Conservation (phyloP, 2,888 invertebrate genomes). For the Argyra leucocephala region DNA sequence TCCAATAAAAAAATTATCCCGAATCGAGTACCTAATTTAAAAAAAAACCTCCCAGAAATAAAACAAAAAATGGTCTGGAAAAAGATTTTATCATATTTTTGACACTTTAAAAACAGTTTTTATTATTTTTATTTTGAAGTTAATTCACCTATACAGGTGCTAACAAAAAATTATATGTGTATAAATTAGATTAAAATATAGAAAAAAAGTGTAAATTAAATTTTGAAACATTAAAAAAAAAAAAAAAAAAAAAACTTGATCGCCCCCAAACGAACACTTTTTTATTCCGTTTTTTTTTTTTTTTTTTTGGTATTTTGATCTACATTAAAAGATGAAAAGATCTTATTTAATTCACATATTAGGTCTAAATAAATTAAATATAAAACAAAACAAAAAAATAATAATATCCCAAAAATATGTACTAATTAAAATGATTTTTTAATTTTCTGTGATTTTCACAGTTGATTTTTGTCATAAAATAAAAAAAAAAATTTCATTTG, state of each 20-base stretch:
- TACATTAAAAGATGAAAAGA: neutral
- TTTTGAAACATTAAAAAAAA: neutral
- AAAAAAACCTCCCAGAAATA: too few relatives aligned
- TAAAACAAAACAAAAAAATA: neutral
- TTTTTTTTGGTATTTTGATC: too few relatives aligned
- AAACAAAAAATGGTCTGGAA: too few relatives aligned
- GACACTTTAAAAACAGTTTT: too few relatives aligned
- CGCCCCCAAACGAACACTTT: neutral
- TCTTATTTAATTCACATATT: neutral
- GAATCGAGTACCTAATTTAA: too few relatives aligned
- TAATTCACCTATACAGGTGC: too few relatives aligned
- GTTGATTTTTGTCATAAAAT: neutral
- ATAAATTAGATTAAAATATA: neutral
- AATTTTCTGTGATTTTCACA: too few relatives aligned
- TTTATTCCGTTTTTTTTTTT: neutral
- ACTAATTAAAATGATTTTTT: neutral
- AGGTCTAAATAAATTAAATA: neutral
- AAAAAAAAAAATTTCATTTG: neutral
- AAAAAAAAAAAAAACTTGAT: neutral
- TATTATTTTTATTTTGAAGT: too few relatives aligned
- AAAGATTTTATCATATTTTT: too few relatives aligned
- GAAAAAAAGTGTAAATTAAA: neutral
- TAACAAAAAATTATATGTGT: too few relatives aligned
- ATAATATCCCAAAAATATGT: neutral
- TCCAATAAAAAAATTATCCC: too few relatives aligned